Conservation (phyloP, 1,140 invertebrate genomes). For the Zaprionus davidi region DNA sequence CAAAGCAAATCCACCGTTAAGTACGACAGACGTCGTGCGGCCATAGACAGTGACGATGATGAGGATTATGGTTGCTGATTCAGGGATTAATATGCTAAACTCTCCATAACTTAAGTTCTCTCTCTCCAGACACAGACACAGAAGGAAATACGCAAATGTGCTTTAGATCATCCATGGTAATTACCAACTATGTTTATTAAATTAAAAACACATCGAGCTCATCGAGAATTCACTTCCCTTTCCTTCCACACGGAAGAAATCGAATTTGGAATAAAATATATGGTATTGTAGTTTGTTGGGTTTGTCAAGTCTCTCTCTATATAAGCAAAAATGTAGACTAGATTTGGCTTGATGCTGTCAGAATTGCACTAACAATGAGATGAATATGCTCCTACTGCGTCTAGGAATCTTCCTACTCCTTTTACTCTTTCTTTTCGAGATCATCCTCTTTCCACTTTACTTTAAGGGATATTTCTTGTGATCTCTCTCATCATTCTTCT, state of each 20-base stretch:
- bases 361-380: constrained; percentile 38
- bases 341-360: constrained; percentile 38
- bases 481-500: too few relatives aligned
- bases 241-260: constrained; percentile 1
- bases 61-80: constrained; percentile 84
- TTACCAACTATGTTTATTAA: constrained; percentile 73
- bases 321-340: constrained; percentile 8
- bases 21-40: constrained; percentile 93
- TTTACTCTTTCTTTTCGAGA: too few relatives aligned
- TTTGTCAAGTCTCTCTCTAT: constrained; percentile 2
- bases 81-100: not conserved
- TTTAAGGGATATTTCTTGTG: too few relatives aligned
- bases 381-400: constrained; percentile 10
- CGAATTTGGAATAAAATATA: constrained; percentile 8
- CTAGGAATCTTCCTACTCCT: constrained; percentile 32
- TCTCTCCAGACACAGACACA: not conserved
- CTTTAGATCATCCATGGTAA: constrained; percentile 41
- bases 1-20: constrained; percentile 92
- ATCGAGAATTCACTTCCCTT: not conserved
- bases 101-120: constrained; percentile 34
- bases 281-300: not conserved
- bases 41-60: constrained; percentile 93
- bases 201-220: constrained; percentile 56
- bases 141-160: constrained; percentile 17
- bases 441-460: not conserved